Percentiles rank a stretch among this genome's conserved stretches.
phyloP scores from a whole-genome alignment of 2,797 vertebrate species.

The Enteromius paludinosus region DNA sequence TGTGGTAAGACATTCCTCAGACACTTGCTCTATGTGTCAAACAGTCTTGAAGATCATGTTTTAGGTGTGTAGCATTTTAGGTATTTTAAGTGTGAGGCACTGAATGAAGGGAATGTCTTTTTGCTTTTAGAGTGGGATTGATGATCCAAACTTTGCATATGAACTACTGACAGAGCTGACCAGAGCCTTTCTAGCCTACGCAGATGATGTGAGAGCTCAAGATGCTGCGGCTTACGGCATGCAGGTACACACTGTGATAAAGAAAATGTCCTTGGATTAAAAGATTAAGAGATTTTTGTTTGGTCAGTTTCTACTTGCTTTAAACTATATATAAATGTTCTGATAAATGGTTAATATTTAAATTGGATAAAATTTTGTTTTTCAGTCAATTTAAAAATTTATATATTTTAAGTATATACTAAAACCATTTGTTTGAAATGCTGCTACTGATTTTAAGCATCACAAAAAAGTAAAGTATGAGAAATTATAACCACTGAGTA shows the following conservation, averaged over 20 bases:
- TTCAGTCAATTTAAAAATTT: neutral
- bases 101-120: neutral
- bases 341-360: neutral
- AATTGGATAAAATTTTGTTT: neutral
- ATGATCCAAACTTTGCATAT: slow-evolving; percentile 90
- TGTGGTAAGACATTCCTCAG: slow-evolving; percentile 80
- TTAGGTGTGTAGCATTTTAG: neutral
- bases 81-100: neutral
- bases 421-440: neutral
- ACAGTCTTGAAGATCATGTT: neutral
- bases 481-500: neutral
- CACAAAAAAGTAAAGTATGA: neutral
- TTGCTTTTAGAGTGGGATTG: slow-evolving; percentile 86
- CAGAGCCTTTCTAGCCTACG: slow-evolving; percentile 94
- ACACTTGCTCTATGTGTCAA: neutral
- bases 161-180: slow-evolving; percentile 92
- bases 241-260: slow-evolving; percentile 79
- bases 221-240: slow-evolving; percentile 97
- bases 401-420: neutral
- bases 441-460: neutral
- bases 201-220: slow-evolving; percentile 95
- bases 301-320: neutral
- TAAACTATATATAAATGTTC: neutral
- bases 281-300: neutral
- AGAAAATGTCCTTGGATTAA: neutral